A percentile compares a stretch with the other conserved stretches of the same genome.
Conservation (phyloP, 2,797 vertebrate species). For the Diplodus puntazzo region DNA sequence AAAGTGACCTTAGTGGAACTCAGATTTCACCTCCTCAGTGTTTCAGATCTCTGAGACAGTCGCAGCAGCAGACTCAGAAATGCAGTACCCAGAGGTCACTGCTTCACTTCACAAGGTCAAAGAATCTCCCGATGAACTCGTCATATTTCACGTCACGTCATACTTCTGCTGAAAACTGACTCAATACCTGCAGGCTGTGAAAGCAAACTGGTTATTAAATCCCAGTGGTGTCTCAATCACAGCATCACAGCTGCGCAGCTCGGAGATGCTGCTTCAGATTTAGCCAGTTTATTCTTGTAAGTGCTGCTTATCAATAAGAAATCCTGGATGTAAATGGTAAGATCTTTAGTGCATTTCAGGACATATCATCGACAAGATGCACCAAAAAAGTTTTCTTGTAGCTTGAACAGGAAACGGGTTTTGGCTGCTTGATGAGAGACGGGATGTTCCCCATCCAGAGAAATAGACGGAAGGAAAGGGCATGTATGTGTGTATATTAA, state of each 20-base stretch:
- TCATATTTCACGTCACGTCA: too few relatives aligned
- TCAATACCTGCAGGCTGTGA: background rate
- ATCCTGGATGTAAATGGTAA: background rate
- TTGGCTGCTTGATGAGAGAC: slow-evolving; percentile 44
- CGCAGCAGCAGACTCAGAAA: slow-evolving; percentile 41
- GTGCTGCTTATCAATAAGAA: background rate
- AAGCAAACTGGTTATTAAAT: background rate
- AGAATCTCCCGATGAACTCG: background rate
- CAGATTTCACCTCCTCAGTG: slow-evolving; percentile 84
- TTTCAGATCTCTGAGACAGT: slow-evolving; percentile 65
- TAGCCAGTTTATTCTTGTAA: background rate
- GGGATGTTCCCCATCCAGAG: slow-evolving; percentile 66
- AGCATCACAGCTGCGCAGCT: background rate
- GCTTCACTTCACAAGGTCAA: slow-evolving; percentile 56
- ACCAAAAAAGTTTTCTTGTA: background rate
- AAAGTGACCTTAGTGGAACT: slow-evolving; percentile 74
- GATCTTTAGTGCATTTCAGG: background rate
- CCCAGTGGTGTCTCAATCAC: background rate
- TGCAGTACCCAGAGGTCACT: slow-evolving; percentile 62
- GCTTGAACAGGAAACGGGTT: slow-evolving; percentile 49
- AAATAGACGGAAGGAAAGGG: slow-evolving; percentile 69
- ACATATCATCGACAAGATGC: slow-evolving; percentile 23
- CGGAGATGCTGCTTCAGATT: slow-evolving; percentile 1
- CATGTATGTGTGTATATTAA: slow-evolving; percentile 44
- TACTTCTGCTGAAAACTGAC: background rate